These are phyloP conservation scores for Rosalia funebris DNA, from an alignment of 2,888 invertebrate species.

Conservation along the genomic window DNA sequence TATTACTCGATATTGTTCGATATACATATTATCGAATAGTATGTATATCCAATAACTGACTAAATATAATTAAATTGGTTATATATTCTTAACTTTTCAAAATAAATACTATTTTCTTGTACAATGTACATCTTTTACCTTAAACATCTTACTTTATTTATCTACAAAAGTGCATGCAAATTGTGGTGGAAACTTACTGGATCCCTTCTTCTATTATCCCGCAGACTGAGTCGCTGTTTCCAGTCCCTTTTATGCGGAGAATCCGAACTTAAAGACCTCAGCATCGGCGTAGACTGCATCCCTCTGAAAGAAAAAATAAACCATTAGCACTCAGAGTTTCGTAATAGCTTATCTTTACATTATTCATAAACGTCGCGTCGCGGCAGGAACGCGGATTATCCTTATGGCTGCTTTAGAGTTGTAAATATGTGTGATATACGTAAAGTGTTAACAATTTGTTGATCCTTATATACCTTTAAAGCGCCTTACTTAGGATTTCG, in stretches of 20 bases:
- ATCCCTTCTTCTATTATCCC: conserved; percentile 74
- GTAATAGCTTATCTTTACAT: neutral
- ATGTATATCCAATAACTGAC: too few species aligned
- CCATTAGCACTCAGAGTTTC: conserved; percentile 21
- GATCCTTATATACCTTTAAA: neutral
- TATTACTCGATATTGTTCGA: too few species aligned
- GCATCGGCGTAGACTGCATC: conserved; percentile 66
- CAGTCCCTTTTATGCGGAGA: conserved; percentile 71
- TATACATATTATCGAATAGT: too few species aligned
- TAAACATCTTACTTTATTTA: too few species aligned
- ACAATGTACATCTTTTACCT: too few species aligned
- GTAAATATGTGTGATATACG: neutral
- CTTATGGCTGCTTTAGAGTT: neutral
- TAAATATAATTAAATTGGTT: too few species aligned
- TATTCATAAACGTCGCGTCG: conserved; percentile 3
- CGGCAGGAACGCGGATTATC: neutral
- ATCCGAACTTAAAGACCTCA: conserved; percentile 75
- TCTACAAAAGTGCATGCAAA: neutral
- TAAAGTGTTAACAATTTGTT: neutral
- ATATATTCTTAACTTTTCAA: too few species aligned
- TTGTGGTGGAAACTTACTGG: conserved; percentile 46
- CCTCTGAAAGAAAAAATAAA: conserved; percentile 23
- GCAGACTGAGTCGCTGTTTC: conserved; percentile 78
- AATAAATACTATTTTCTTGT: too few species aligned
- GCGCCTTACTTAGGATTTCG: too few species aligned